Evolutionary conservation across 2,888 invertebrate genomes (phyloP).

Genomic region (Elmis aenea): DNA sequence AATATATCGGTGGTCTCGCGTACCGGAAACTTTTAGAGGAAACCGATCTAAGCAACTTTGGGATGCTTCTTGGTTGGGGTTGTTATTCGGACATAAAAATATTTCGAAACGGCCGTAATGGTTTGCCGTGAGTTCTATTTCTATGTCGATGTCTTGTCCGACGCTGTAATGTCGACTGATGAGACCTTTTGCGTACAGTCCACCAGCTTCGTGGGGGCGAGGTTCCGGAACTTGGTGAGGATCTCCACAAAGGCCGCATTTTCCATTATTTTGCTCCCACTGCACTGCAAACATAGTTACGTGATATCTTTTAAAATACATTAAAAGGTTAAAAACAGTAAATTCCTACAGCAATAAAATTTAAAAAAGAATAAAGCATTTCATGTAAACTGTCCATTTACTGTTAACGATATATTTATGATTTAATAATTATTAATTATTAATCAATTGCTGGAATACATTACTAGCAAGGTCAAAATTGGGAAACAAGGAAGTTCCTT

Average conservation of each 20-base stretch:
- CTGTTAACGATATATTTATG: too few relatives aligned
- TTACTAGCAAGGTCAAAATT: too few relatives aligned
- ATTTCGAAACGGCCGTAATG: slow-evolving; percentile 84
- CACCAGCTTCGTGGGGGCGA: slow-evolving; percentile 85
- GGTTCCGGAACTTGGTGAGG: slow-evolving; percentile 66
- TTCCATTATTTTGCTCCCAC: slow-evolving; percentile 80
- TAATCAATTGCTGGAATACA: too few relatives aligned
- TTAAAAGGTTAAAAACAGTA: slow-evolving; percentile 2
- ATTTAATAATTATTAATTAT: too few relatives aligned
- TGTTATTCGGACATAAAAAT: slow-evolving; percentile 80
- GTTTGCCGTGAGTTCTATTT: slow-evolving; percentile 84
- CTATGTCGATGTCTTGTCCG: slow-evolving; percentile 83
- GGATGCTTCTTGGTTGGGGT: slow-evolving; percentile 69
- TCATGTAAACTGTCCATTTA: too few relatives aligned
- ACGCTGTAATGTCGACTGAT: slow-evolving; percentile 75
- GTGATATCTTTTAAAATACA: neutral
- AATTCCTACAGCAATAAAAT: slow-evolving; percentile 1
- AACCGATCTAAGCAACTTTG: slow-evolving; percentile 81
- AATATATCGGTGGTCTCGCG: slow-evolving; percentile 50
- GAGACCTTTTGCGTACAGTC: slow-evolving; percentile 80
- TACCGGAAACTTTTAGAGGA: slow-evolving; percentile 70
- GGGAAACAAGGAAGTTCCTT: too few relatives aligned
- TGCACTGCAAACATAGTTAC: slow-evolving; percentile 57
- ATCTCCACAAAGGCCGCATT: slow-evolving; percentile 89
- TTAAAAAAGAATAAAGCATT: too few relatives aligned